A percentile compares a stretch with the other conserved stretches of the same genome.
Evolutionary conservation across 2,888 invertebrate genomes (phyloP).

Genomic region (Callyntrura guangdongensis): DNA sequence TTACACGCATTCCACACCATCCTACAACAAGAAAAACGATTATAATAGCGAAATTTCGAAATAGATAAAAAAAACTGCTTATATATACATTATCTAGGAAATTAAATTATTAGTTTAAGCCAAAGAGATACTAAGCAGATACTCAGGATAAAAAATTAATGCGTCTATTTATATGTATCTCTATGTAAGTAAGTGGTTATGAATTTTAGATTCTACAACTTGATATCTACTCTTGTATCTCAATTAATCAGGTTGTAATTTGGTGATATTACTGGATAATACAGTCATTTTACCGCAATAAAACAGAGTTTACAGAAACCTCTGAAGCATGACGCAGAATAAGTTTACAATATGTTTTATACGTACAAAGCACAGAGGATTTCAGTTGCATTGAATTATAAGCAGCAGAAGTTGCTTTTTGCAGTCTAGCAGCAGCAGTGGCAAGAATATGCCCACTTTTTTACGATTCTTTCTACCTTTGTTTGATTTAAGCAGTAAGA

Average conservation of each 20-base stretch:
- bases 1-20: not conserved
- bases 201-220: too few relatives aligned
- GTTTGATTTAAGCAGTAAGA: constrained; percentile 9
- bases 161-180: not conserved
- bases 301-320: not conserved
- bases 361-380: not conserved
- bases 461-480: not conserved
- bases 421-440: not conserved
- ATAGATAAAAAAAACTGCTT: not conserved
- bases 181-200: not conserved
- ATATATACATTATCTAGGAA: constrained; percentile 24
- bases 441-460: not conserved
- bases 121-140: too few relatives aligned
- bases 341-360: not conserved
- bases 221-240: not conserved
- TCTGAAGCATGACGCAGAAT: not conserved
- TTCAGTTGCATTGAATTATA: too few relatives aligned
- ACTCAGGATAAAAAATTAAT: constrained; percentile 43
- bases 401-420: too few relatives aligned
- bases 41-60: not conserved
- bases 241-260: constrained; percentile 7
- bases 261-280: constrained; percentile 65
- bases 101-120: constrained; percentile 18
- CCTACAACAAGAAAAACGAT: not conserved
- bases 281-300: constrained; percentile 19